Base-by-base conservation (phyloP, 2,113 vertebrate genomes). In the Pteropus alecto region DNA sequence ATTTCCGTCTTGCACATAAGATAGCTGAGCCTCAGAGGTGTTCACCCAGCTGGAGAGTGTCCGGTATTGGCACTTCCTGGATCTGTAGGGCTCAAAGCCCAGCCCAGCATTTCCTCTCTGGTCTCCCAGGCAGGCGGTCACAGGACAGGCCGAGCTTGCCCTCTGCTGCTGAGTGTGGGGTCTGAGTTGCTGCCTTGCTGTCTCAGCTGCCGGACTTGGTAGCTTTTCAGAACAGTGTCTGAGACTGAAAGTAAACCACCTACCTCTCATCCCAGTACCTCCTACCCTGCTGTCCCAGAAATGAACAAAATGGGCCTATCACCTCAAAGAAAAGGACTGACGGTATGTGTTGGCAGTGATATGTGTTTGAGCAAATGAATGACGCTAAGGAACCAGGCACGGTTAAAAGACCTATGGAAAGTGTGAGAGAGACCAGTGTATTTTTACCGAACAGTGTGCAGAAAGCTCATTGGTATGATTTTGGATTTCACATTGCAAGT, bases 111-210 rank as follows among this genome's bases (percentile, higher is more conserved):
- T 60, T 70, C 33, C 68, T 78, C 74, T 74, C 6, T 0, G 76
- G 81, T 18, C 15, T 97, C 94, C 35, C 84, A 71, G 86, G 87
- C 18, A 21, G 24, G 74, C n/a, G 33, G 56, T 38, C 12, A 1
- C 5, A 13, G 68, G 93, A 35, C 5, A 28, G 90, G 67, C 61
- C 1, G 67, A 68, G 63, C 63, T 92, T 89, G 83, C 93, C 87
- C 84, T 92, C 48, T 74, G 87, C 90, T 88, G 83, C 87, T 13
- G 35, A 89, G 84, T 38, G 48, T 7, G 28, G 28, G 67, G 21
- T 38, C 41, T 30, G 33, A 5, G 5, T 3, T 6, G 22, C 0
- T 6, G 48, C 6, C 15, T 4, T 28, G 26, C 51, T 30, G 9
- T n/a, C 54, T 28, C 1, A 1, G 68, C 30, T 26, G 35, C 58